Percentiles rank a stretch among this genome's conserved stretches.
Evolutionary conservation across 2,113 vertebrate species (phyloP).

Genomic region (Leptobrachium ailaonicum): DNA sequence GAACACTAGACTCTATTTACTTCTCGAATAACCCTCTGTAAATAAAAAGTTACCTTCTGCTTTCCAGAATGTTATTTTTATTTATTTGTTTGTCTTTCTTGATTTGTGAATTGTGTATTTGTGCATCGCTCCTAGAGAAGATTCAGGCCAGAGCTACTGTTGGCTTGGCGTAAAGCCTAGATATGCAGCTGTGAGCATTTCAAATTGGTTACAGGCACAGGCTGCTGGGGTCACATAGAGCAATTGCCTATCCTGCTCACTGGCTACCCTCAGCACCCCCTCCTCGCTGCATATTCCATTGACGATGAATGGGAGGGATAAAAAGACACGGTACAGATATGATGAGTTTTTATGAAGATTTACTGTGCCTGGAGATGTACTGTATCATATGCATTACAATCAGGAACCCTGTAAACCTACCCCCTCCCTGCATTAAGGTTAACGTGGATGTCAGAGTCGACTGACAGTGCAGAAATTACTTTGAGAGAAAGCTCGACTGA

Average conservation of each 20-base stretch:
- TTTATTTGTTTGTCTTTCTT: constrained; percentile 39
- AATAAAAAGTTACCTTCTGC: constrained; percentile 3
- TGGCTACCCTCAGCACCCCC: constrained; percentile 34
- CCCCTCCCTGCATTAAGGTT: constrained; percentile 67
- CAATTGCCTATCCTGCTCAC: constrained; percentile 1
- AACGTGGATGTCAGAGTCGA: constrained; percentile 73
- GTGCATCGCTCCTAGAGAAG: constrained; percentile 37
- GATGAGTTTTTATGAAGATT: constrained; percentile 54
- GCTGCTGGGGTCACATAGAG: constrained; percentile 52
- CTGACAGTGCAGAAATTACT: constrained; percentile 74
- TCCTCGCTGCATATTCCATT: constrained; percentile 14
- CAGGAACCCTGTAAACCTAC: constrained; percentile 62
- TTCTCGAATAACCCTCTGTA: not conserved
- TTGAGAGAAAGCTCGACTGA: constrained; percentile 70
- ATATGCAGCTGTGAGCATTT: constrained; percentile 54
- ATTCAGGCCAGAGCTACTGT: constrained; percentile 36
- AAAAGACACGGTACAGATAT: constrained; percentile 49
- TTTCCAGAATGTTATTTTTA: constrained; percentile 31
- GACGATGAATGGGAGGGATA: not conserved
- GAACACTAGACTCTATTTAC: no score
- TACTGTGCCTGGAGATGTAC: constrained; percentile 52
- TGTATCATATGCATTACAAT: constrained; percentile 63
- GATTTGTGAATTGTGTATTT: not conserved
- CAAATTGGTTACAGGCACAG: constrained; percentile 48
- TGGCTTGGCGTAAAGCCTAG: constrained; percentile 49